phyloP scores from a whole-genome alignment of 2,888 invertebrate species.

The Hypselothyrea guttata region DNA sequence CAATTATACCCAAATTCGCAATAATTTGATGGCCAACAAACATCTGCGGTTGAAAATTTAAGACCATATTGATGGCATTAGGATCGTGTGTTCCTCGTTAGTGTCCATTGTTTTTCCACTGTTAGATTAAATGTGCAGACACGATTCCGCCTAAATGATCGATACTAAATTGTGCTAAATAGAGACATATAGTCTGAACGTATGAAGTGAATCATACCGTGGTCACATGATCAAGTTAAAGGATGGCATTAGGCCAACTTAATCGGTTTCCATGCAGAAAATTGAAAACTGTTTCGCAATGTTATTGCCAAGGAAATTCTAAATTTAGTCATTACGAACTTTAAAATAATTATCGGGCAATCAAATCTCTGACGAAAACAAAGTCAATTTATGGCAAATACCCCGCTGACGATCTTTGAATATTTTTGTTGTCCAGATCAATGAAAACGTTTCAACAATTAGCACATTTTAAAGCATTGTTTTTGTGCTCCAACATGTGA shows the following conservation, averaged over 20 bases:
- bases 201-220: slow-evolving; percentile 16
- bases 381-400: slow-evolving; percentile 15
- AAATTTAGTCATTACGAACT: no score
- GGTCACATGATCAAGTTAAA: slow-evolving; percentile 20
- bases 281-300: no score
- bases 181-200: background rate
- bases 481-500: slow-evolving; percentile 24
- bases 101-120: slow-evolving; percentile 23
- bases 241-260: slow-evolving; percentile 8
- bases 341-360: background rate
- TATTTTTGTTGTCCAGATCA: background rate
- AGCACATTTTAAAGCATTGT: slow-evolving; percentile 40
- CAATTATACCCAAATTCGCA: slow-evolving; percentile 27
- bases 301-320: no score
- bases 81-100: slow-evolving; percentile 17
- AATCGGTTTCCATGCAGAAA: slow-evolving; percentile 6
- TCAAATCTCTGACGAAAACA: background rate
- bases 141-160: slow-evolving; percentile 25
- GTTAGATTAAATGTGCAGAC: slow-evolving; percentile 20
- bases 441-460: slow-evolving; percentile 43
- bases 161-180: slow-evolving; percentile 31
- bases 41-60: background rate
- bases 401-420: slow-evolving; percentile 10
- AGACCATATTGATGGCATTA: slow-evolving; percentile 2
- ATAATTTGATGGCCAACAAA: slow-evolving; percentile 13